phyloP scores from a whole-genome alignment of 2,888 invertebrate species.

The Eumerus sabulonum region DNA sequence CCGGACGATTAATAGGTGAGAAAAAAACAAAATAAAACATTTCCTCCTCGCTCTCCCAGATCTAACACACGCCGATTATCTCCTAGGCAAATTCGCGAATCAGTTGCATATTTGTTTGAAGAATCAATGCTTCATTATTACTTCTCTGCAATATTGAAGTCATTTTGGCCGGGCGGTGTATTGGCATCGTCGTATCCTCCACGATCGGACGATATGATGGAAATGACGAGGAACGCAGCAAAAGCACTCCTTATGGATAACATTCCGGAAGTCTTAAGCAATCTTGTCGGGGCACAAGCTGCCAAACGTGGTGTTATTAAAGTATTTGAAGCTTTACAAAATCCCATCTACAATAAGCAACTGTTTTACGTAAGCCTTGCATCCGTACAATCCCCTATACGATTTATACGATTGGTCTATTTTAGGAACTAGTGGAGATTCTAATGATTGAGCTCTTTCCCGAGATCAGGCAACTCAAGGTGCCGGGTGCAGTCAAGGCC shows the following conservation, averaged over 20 bases:
- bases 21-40: no score
- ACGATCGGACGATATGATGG: conserved; percentile 83
- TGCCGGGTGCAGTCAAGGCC: conserved; percentile 63
- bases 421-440: conserved; percentile 85
- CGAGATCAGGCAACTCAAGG: conserved; percentile 82
- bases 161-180: conserved; percentile 94
- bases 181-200: conserved; percentile 80
- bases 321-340: conserved; percentile 91
- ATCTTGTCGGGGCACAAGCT: conserved; percentile 91
- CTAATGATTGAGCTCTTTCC: conserved; percentile 85
- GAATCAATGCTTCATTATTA: conserved; percentile 95
- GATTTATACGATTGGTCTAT: conserved; percentile 51
- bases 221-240: conserved; percentile 85
- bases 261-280: conserved; percentile 88
- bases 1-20: conserved; percentile 91
- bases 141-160: conserved; percentile 88
- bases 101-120: conserved; percentile 91
- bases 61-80: not conserved
- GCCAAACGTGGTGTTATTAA: conserved; percentile 91
- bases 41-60: not conserved
- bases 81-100: conserved; percentile 90
- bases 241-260: conserved; percentile 82
- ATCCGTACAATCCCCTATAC: no score
- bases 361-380: conserved; percentile 92
- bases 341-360: conserved; percentile 92